phyloP scores from a whole-genome alignment of 1,140 invertebrate species.

The Brachionus sp. region DNA sequence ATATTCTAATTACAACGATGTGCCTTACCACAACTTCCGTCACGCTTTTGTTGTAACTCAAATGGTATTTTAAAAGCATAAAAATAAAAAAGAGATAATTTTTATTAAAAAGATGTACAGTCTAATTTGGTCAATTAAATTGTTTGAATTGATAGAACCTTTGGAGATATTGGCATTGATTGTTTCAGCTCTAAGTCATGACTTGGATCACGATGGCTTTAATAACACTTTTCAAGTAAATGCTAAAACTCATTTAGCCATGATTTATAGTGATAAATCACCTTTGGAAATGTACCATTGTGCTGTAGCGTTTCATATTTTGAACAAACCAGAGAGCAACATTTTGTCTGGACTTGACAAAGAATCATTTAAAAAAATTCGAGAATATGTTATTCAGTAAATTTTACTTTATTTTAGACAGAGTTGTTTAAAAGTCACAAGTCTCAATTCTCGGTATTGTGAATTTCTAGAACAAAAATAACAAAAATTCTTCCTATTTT shows the following conservation, averaged over 20 bases:
- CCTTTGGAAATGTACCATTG: conserved; percentile 84
- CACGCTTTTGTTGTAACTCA: conserved; percentile 84
- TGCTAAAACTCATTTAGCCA: conserved; percentile 75
- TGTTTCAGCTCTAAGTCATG: conserved; percentile 74
- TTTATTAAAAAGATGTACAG: conserved; percentile 20
- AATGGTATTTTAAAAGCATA: conserved; percentile 69
- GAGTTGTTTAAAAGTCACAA: too few species aligned
- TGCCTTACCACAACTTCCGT: conserved; percentile 83
- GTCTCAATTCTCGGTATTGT: too few species aligned
- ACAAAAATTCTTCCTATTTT: too few species aligned
- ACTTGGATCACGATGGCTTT: conserved; percentile 61
- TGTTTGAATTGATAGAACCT: conserved; percentile 64
- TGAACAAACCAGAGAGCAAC: conserved; percentile 70
- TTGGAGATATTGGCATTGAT: conserved; percentile 75
- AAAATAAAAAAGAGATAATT: conserved; percentile 60
- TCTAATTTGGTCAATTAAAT: background rate
- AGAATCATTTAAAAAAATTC: conserved; percentile 62
- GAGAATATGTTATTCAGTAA: conserved; percentile 46
- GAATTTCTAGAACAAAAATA: too few species aligned
- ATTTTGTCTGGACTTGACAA: conserved; percentile 68
- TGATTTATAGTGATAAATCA: conserved; percentile 82
- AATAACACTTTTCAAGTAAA: conserved; percentile 69
- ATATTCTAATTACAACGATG: conserved; percentile 82
- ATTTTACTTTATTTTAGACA: too few species aligned
- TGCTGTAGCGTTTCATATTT: conserved; percentile 76